Percentiles rank a stretch among this genome's conserved stretches.
Conservation (phyloP, 2,113 vertebrate species). For the Gavialis gangeticus region DNA sequence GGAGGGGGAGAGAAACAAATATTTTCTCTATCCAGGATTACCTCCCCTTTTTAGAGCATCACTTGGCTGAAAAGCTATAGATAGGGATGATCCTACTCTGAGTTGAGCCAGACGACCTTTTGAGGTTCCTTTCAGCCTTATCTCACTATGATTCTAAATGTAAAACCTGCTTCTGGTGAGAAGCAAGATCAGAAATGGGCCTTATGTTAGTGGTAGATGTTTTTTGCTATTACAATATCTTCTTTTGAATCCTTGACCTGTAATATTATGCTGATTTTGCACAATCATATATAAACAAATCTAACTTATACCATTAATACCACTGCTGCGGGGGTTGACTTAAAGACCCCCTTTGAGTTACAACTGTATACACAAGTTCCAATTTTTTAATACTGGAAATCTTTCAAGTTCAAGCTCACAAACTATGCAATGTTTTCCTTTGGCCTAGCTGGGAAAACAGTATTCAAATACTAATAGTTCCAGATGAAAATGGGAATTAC, state of each 20-base stretch:
- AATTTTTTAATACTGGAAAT: background rate
- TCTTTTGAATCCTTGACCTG: background rate
- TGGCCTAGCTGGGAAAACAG: background rate
- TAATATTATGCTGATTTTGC: background rate
- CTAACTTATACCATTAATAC: background rate
- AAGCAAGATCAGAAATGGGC: background rate
- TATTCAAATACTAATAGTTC: background rate
- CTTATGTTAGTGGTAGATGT: background rate
- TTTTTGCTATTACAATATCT: background rate
- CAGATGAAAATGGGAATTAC: background rate
- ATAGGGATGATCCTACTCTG: too few species aligned
- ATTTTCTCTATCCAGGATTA: too few species aligned
- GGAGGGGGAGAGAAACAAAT: too few species aligned
- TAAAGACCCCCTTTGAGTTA: background rate
- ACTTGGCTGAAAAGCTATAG: too few species aligned
- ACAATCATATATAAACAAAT: background rate
- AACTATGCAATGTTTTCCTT: background rate
- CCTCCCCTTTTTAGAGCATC: too few species aligned
- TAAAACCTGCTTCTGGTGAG: too few species aligned
- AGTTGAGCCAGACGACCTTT: too few species aligned
- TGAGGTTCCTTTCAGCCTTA: too few species aligned
- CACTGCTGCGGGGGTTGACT: background rate
- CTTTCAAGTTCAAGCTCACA: background rate
- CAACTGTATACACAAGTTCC: background rate
- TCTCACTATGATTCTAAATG: too few species aligned